A percentile compares a stretch with the other conserved stretches of the same genome.
Evolutionary conservation across 2,888 invertebrate species (phyloP).

Genomic region (Synergus laeviventris): DNA sequence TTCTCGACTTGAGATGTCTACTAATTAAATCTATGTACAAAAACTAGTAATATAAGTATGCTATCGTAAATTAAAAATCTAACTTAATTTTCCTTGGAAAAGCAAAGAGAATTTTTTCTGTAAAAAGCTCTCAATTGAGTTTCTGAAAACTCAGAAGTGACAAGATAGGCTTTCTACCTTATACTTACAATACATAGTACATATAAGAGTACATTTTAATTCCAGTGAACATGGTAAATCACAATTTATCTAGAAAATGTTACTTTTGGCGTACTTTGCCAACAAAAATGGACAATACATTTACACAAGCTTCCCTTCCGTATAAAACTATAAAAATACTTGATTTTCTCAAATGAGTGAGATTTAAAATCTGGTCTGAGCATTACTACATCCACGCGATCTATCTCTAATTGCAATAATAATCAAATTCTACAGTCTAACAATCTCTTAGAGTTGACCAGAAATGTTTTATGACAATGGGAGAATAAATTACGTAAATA

Average conservation of each 20-base stretch:
- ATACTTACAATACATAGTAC: constrained; percentile 1
- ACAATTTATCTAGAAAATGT: constrained; percentile 10
- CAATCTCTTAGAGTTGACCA: constrained; percentile 25
- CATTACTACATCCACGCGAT: not conserved
- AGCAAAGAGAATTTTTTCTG: not conserved
- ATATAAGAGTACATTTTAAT: not conserved
- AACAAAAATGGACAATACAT: constrained; percentile 12
- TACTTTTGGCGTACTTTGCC: not conserved
- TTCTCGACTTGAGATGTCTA: not conserved
- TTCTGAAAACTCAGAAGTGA: not conserved
- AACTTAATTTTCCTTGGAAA: not conserved
- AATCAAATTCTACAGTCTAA: not conserved
- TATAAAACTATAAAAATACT: constrained; percentile 40
- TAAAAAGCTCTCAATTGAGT: not conserved
- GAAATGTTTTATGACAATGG: not conserved
- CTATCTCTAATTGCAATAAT: not conserved
- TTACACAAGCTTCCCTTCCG: constrained; percentile 23
- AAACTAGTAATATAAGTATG: constrained; percentile 25
- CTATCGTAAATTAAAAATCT: not conserved
- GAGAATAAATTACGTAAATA: not conserved
- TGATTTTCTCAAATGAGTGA: not conserved
- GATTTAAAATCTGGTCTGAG: not conserved
- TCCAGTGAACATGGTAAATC: constrained; percentile 8
- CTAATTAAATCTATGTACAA: constrained; percentile 33
- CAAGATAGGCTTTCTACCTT: constrained; percentile 17